Base-by-base conservation (phyloP, 2,888 invertebrate genomes). In the Malacosoma neustria region DNA sequence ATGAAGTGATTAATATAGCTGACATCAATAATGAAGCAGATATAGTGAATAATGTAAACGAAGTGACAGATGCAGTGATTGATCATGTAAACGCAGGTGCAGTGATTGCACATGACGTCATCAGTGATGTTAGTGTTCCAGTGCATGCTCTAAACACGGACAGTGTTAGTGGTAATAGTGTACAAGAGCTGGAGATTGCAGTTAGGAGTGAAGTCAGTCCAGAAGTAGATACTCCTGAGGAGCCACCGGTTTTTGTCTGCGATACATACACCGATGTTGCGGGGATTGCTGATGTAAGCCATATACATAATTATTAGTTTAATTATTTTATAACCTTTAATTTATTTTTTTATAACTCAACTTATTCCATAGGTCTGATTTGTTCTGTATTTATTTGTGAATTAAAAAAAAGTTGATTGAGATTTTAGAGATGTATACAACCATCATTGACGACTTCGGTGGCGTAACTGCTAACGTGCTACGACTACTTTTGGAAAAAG, bases 251-350 rank as follows among this genome's bases (percentile, higher is more conserved):
- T 5, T 79, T 80, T 46, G 65, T 79, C 4, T 65, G 71, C 34
- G 75, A 73, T 31, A 57, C 69, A 0, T 80, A 74, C 40, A 60
- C 67, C 0, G 81, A 80, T 33, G 72, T 77, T 6, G 50, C 72
- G 2, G 69, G 67, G 3, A 66, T 77, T 50, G 65, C 73, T 4
- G 82, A 82, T 54, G 82, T 81, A 7, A 58, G 73, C 55, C 7
- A 6, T n/a, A n/a, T n/a, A n/a, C n/a, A n/a, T n/a, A n/a, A n/a
- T n/a, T n/a, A n/a, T n/a, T n/a, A n/a, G n/a, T n/a, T n/a, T n/a
- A n/a, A n/a, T n/a, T n/a, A n/a, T n/a, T n/a, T n/a, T n/a, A n/a
- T n/a, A n/a, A n/a, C n/a, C n/a, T n/a, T n/a, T n/a, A n/a, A n/a
- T n/a, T n/a, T n/a, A 29, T 36, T 13, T n/a, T 11, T 39, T 14